Evolutionary conservation across 1,140 invertebrate genomes (phyloP), one percentile per base, ranked within the genome.

Genomic region (Drosophila ogumai): DNA sequence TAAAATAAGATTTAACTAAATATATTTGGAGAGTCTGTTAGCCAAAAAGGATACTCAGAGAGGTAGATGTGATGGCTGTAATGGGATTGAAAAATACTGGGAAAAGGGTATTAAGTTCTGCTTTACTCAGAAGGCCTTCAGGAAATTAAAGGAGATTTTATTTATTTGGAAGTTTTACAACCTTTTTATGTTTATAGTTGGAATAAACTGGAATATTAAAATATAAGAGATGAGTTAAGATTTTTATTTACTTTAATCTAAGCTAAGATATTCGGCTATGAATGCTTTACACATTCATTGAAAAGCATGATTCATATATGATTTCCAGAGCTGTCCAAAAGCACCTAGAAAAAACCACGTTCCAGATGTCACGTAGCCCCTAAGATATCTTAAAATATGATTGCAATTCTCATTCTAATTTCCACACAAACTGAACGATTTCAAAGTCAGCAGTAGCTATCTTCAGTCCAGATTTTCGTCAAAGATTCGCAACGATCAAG

Each of bases 371-470:
- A 75, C 55, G 49, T 65, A 79, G 61, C 38, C 28, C 74, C 5
- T 28, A 40, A 52, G 50, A 47, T 50, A 52, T 52, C 40, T 41
- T 10, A 36, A 25, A 60, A 44, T 28, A 64, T 44, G 47, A 58
- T 75, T 66, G 49, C 78, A 69, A 86, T 87, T 87, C 61, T 64
- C 50, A 78, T 85, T 79, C 67, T 61, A 84, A 80, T 84, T 79
- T 67, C 15, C 15, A 69, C 25, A 36, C 31, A 36, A n/a, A 36
- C 60, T 34, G 25, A 65, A n/a, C 47, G 46, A 54, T 57, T 60
- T 68, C 66, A 75, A 84, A 68, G 71, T 69, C 67, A 66, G 50
- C 67, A 64, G 50, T 31, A n/a, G 50, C 59, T 49, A 71, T 63
- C 67, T 49, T 54, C 40, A 40, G 52, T 69, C 55, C 38, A 43